Evolutionary conservation across 2,888 invertebrate species (phyloP).

Genomic region (Lepidochitona cinerea): DNA sequence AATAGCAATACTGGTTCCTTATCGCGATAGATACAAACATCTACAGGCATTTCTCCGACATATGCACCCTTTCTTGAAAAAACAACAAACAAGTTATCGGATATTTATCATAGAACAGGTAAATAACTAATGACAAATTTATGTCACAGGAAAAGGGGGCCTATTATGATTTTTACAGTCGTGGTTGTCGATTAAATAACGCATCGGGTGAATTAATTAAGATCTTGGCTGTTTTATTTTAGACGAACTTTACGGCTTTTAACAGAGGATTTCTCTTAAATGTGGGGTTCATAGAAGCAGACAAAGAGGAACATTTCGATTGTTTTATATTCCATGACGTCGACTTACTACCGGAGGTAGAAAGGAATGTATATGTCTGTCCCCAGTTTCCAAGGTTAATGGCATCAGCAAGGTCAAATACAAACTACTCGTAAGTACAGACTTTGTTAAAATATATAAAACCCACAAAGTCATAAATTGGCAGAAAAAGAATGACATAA

Average conservation of each 20-base stretch:
- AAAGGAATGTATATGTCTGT: constrained; percentile 87
- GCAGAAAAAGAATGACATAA: no score
- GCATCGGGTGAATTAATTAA: not conserved
- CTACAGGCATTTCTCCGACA: constrained; percentile 21
- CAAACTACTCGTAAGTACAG: not conserved
- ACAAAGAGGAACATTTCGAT: constrained; percentile 79
- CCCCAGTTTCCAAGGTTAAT: not conserved
- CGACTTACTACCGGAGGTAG: constrained; percentile 91
- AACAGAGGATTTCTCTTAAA: constrained; percentile 80
- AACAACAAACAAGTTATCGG: constrained; percentile 25
- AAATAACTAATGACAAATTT: no score
- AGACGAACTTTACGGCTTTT: constrained; percentile 35
- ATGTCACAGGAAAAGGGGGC: no score
- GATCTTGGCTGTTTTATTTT: not conserved
- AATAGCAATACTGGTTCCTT: constrained; percentile 25
- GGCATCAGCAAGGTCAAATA: not conserved
- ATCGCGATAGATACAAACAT: constrained; percentile 22
- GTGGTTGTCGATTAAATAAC: not conserved
- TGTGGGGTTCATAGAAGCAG: constrained; percentile 91
- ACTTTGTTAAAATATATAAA: no score
- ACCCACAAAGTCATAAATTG: no score
- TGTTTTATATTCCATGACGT: constrained; percentile 97
- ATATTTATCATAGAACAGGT: constrained; percentile 31
- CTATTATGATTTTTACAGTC: no score
- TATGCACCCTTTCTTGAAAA: constrained; percentile 22